Percentiles rank a stretch among this genome's conserved stretches.
Conservation (phyloP, 2,113 vertebrate genomes). For the Prunella himalayana region DNA sequence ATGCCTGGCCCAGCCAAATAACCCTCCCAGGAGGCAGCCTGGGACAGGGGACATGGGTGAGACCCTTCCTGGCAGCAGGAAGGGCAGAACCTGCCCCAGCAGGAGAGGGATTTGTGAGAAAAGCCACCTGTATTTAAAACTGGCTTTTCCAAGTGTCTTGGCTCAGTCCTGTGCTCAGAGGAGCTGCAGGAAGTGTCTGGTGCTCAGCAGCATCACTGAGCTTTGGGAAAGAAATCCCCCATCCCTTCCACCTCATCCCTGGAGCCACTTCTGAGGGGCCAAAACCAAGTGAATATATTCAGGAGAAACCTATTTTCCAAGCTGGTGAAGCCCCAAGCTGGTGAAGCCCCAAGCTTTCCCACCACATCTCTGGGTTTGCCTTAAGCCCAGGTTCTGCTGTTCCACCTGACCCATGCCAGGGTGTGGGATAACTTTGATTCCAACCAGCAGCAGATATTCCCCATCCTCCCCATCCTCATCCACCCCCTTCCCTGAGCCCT, state of each 20-base stretch:
- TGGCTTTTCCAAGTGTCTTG: neutral
- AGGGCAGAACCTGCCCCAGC: neutral
- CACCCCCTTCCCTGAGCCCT: neutral
- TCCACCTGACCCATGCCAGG: rapidly evolving
- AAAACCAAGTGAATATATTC: neutral
- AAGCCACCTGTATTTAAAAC: neutral
- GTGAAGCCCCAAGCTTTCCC: neutral
- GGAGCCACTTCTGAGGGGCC: neutral
- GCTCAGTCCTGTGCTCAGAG: neutral
- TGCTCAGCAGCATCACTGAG: neutral
- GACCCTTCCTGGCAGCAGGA: neutral
- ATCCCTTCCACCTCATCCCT: neutral
- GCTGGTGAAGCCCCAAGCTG: neutral
- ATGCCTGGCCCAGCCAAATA: neutral
- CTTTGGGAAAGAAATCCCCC: neutral
- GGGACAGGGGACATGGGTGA: neutral
- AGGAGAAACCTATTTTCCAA: neutral
- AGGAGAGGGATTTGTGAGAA: neutral
- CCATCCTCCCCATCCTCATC: neutral
- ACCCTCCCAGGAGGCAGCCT: neutral
- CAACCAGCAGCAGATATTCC: neutral
- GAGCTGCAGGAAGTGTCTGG: rapidly evolving
- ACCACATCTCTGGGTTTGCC: rapidly evolving
- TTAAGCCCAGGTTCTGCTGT: neutral
- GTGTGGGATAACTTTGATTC: neutral